Evolutionary conservation across 2,113 vertebrate genomes (phyloP).

Genomic region (Erythrolamprus reginae): DNA sequence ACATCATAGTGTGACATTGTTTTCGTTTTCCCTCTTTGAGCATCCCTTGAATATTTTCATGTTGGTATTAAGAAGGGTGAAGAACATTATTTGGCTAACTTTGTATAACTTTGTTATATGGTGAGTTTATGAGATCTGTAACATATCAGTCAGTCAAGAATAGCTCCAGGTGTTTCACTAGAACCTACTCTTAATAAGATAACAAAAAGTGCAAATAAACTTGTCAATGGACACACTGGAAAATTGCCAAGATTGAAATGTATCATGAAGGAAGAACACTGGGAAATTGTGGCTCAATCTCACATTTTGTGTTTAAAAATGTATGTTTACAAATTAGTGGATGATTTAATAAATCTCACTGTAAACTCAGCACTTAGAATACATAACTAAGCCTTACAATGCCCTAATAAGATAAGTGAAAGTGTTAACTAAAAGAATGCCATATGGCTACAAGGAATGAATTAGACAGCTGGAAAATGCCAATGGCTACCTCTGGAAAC

Average conservation of each 20-base stretch:
- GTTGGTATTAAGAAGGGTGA: neutral
- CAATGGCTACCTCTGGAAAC: neutral
- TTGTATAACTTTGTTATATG: neutral
- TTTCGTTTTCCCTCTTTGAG: neutral
- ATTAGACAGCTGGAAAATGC: neutral
- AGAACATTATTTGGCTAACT: neutral
- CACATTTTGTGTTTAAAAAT: neutral
- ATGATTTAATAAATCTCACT: neutral
- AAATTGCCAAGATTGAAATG: neutral
- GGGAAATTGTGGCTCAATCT: neutral
- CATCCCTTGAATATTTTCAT: neutral
- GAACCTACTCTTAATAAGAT: neutral
- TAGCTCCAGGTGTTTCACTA: neutral
- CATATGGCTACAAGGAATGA: neutral
- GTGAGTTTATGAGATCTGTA: neutral
- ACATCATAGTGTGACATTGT: neutral
- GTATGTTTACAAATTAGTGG: neutral
- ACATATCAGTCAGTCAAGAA: neutral
- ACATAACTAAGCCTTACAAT: neutral
- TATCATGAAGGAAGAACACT: neutral
- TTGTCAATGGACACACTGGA: neutral
- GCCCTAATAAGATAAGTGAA: neutral
- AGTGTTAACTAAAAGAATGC: neutral
- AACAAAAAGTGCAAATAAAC: neutral
- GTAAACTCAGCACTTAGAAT: neutral